Evolutionary conservation across 1,140 invertebrate species (phyloP).

Genomic region (Ylistrum balloti): DNA sequence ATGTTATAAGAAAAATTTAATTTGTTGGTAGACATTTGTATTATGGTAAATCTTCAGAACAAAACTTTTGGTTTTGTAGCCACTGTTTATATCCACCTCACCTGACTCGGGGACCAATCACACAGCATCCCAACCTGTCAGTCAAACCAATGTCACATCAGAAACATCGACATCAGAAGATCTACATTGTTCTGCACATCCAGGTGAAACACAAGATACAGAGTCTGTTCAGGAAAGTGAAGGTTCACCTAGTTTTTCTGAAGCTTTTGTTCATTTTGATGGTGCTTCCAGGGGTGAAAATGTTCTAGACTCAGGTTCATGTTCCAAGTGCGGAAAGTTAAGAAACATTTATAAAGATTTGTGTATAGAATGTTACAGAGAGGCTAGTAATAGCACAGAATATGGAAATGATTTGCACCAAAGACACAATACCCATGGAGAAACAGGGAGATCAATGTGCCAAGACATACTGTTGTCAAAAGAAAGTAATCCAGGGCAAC

Average conservation of each 20-base stretch:
- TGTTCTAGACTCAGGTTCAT: too few species aligned
- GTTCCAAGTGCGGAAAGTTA: not conserved
- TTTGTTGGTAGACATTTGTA: too few species aligned
- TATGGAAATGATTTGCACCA: not conserved
- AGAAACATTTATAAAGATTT: too few species aligned
- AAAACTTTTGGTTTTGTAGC: constrained; percentile 41
- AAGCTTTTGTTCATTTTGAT: not conserved
- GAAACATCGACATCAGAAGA: not conserved
- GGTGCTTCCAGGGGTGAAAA: not conserved
- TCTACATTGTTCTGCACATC: not conserved
- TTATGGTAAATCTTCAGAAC: too few species aligned
- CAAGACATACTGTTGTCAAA: not conserved
- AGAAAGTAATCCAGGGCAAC: not conserved
- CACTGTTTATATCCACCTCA: constrained; percentile 44
- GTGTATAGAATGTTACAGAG: too few species aligned
- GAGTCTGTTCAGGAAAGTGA: constrained; percentile 9
- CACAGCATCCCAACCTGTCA: not conserved
- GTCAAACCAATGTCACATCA: not conserved
- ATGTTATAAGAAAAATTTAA: too few species aligned
- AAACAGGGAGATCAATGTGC: too few species aligned
- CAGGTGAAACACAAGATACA: not conserved
- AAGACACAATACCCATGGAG: not conserved
- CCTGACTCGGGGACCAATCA: not conserved
- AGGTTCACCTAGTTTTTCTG: not conserved
- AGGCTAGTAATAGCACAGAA: not conserved